Base-by-base conservation (phyloP, 2,888 invertebrate genomes). In the Hesperia comma region DNA sequence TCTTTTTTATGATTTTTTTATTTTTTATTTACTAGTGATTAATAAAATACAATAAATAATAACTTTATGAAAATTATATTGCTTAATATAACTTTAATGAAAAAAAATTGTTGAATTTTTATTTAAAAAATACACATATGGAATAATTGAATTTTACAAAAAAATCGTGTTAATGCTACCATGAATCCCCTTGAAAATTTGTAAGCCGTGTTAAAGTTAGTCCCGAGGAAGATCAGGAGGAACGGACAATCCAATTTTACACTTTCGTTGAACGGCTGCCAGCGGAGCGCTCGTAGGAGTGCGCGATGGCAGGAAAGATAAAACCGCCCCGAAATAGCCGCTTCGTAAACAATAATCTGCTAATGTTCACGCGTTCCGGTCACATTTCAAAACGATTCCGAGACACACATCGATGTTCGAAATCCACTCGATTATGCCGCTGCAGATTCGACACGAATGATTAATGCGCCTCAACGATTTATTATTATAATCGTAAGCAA, bases 181-280 rank as follows among this genome's bases (percentile, higher is more conserved):
- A 19, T 10, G 12, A 49, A 10, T 49, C 49, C 43, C 58, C 58
- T 15, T 33, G 15, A 46, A 58, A 46, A 32, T n/a, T 41, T 41
- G 12, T 1, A 55, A 56, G 56, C 60, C 60, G 17, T 19, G 62
- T 57, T 40, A 69, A 67, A 69, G 26, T 21, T 73, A 78, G 72
- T 84, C 84, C 82, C 78, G 75, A 74, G 78, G 79, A 79, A 78
- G 78, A 73, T 75, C 72, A 72, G 67, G 70, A 71, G 72, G 77
- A 77, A 77, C 75, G 79, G 78, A 75, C 79, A 82, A 82, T 87
- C 89, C 90, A 88, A 88, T 90, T 90, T 88, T 88, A 89, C 83
- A 87, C 86, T 86, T 83, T 81, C 81, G 80, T 92, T 92, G 92
- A 91, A 90, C 81, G 74, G 63, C 74, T 91, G 92, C 92, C 92